phyloP scores from a whole-genome alignment of 1,140 invertebrate species.

The Apolygus lucorum region DNA sequence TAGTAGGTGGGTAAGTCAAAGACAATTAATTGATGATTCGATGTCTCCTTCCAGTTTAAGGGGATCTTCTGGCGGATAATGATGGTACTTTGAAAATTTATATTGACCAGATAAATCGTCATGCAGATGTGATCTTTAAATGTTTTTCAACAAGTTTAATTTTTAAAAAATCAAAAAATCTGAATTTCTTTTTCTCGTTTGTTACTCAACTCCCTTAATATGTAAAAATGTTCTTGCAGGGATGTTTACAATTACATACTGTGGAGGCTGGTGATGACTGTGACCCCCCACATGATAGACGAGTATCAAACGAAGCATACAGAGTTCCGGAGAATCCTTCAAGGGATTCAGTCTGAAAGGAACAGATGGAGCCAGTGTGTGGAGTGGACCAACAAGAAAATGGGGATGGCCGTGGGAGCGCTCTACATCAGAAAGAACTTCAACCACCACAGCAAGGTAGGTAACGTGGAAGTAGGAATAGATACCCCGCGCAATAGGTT shows the following conservation, averaged over 20 bases:
- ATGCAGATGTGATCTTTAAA: too few species aligned
- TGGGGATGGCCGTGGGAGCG: slow-evolving; percentile 73
- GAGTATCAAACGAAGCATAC: slow-evolving; percentile 65
- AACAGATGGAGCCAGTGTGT: slow-evolving; percentile 74
- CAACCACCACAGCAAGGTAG: slow-evolving; percentile 74
- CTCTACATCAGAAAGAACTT: slow-evolving; percentile 75
- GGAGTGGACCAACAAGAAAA: slow-evolving; percentile 75
- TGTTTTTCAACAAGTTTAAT: too few species aligned
- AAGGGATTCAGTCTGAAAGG: slow-evolving; percentile 66
- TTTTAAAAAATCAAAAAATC: too few species aligned
- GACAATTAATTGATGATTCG: too few species aligned
- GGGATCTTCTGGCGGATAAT: too few species aligned
- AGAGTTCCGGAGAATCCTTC: slow-evolving; percentile 70
- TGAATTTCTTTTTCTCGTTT: too few species aligned
- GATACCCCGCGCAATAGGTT: background rate
- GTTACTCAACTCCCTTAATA: too few species aligned
- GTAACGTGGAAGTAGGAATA: too few species aligned
- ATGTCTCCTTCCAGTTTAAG: too few species aligned
- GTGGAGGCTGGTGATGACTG: slow-evolving; percentile 69
- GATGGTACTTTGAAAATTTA: too few species aligned
- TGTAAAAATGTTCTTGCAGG: slow-evolving; percentile 44
- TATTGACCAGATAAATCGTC: too few species aligned
- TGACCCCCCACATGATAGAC: slow-evolving; percentile 72
- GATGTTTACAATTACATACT: slow-evolving; percentile 74
- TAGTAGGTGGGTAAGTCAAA: too few species aligned